Evolutionary conservation across 2,113 vertebrate genomes (phyloP).

Genomic region (Chroicocephalus ridibundus): DNA sequence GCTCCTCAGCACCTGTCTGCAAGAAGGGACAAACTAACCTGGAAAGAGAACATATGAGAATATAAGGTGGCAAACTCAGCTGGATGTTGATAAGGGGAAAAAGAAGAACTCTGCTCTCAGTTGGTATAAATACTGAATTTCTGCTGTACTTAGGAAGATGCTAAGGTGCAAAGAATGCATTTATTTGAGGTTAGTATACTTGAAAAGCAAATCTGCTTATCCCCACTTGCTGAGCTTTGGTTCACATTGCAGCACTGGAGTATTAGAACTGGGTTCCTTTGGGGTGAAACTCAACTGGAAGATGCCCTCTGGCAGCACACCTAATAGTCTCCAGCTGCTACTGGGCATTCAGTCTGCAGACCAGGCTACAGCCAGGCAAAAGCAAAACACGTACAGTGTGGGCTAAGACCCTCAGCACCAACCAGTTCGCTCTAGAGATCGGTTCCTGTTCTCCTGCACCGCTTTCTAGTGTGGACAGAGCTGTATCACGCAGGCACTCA

Average conservation of each 20-base stretch:
- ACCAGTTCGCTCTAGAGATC: not conserved
- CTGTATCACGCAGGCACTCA: not conserved
- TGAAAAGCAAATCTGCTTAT: not conserved
- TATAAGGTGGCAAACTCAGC: not conserved
- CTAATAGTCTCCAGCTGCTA: not conserved
- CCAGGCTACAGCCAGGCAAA: not conserved
- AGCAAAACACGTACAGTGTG: not conserved
- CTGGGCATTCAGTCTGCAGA: not conserved
- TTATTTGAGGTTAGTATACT: not conserved
- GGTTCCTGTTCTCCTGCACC: not conserved
- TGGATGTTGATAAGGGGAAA: not conserved
- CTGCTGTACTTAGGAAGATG: not conserved
- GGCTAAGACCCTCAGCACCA: not conserved
- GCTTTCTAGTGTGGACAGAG: not conserved
- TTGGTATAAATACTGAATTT: not conserved
- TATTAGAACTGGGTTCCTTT: not conserved
- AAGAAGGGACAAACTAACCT: not conserved
- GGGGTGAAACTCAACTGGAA: not conserved
- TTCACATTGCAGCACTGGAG: not conserved
- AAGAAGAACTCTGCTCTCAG: not conserved
- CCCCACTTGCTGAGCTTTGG: not conserved
- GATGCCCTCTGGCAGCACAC: not conserved
- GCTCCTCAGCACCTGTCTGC: not conserved
- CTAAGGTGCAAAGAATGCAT: not conserved
- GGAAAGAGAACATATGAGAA: not conserved